phyloP scores from a whole-genome alignment of 2,888 invertebrate genomes.

The Trachelus iudaicus region DNA sequence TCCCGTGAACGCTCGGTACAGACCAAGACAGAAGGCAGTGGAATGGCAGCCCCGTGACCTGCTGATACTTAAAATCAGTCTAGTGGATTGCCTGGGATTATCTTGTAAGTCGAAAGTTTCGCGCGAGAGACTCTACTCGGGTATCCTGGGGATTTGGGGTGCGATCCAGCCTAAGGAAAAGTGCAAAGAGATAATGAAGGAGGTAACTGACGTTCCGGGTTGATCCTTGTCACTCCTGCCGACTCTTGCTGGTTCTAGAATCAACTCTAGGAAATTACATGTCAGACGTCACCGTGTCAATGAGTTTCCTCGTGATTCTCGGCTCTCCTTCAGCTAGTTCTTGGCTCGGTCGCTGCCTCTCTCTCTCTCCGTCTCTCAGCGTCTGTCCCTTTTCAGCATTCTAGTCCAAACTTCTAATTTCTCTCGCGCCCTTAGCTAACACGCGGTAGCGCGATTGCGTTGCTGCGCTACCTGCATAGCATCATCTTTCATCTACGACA shows the following conservation, averaged over 20 bases:
- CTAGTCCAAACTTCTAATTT: not conserved
- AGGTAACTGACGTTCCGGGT: not conserved
- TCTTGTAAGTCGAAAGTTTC: no score
- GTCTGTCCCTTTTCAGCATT: no score
- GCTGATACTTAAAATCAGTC: not conserved
- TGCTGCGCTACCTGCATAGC: not conserved
- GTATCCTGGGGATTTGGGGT: not conserved
- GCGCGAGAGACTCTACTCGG: no score
- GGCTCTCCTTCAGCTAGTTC: not conserved
- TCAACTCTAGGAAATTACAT: constrained; percentile 46
- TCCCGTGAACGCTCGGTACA: not conserved
- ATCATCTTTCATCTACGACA: not conserved
- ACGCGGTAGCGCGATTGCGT: not conserved
- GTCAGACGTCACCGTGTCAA: constrained; percentile 47
- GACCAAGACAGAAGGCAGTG: not conserved
- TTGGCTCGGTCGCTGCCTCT: constrained; percentile 11
- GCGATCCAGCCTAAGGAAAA: not conserved
- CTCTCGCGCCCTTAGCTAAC: constrained; percentile 6
- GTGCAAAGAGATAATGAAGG: not conserved
- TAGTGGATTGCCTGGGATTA: not conserved
- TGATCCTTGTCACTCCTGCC: not conserved
- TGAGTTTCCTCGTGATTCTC: constrained; percentile 21
- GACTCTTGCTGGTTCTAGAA: not conserved
- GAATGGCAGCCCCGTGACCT: not conserved
- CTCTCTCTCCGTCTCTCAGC: not conserved